These are phyloP conservation scores for Cyrtodaria siliqua DNA, from an alignment of 2,888 invertebrate genomes.

Conservation along the genomic window DNA sequence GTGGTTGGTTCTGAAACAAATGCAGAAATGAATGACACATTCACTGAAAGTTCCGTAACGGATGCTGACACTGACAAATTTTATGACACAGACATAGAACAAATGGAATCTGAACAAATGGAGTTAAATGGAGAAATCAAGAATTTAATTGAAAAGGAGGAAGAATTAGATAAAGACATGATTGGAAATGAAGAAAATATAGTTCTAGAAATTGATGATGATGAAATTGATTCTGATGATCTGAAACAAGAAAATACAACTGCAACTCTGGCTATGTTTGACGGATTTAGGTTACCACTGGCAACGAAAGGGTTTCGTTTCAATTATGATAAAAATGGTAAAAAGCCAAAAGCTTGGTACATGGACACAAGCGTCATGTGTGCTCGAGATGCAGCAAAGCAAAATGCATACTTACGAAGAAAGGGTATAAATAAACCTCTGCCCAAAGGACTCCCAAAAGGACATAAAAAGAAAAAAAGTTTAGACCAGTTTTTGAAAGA, in stretches of 20 bases:
- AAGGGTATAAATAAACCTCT: constrained; percentile 18
- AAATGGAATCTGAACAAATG: no score
- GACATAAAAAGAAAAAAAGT: constrained; percentile 25
- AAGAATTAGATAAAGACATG: background rate
- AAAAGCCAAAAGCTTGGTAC: constrained; percentile 76
- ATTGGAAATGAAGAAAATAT: background rate
- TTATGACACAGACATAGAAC: no score
- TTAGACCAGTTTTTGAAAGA: constrained; percentile 14
- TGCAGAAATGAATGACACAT: no score
- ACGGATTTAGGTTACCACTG: constrained; percentile 71
- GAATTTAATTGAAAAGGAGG: no score
- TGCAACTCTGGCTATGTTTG: constrained; percentile 57
- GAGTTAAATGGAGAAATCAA: no score
- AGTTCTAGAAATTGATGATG: background rate
- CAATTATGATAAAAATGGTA: constrained; percentile 76
- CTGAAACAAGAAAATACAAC: background rate
- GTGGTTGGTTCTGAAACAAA: no score
- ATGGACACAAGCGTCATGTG: constrained; percentile 73
- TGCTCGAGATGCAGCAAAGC: constrained; percentile 62
- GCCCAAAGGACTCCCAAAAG: constrained; percentile 21
- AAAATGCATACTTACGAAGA: constrained; percentile 63
- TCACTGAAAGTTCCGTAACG: no score
- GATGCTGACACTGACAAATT: no score
- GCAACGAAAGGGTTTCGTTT: constrained; percentile 75
- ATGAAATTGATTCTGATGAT: background rate